These are phyloP conservation scores for Sebastes goodei DNA, from an alignment of 2,797 vertebrate species.

Conservation along the genomic window DNA sequence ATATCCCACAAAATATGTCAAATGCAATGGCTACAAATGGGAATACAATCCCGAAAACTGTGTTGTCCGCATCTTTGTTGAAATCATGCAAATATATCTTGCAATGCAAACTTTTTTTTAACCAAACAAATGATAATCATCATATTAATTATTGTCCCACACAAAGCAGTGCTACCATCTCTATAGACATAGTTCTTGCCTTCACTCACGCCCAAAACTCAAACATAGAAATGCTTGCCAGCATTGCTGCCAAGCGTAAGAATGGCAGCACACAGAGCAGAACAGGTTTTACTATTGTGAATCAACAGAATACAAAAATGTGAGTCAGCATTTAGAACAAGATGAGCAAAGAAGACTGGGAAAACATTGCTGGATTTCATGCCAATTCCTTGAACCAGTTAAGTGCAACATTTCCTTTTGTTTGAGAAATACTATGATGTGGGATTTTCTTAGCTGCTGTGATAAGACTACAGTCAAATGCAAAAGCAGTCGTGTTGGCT, in stretches of 20 bases:
- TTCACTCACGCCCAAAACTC: background rate
- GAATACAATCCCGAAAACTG: background rate
- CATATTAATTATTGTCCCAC: background rate
- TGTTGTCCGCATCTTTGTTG: background rate
- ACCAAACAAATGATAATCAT: background rate
- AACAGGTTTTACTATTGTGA: constrained; percentile 23
- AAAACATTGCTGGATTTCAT: constrained; percentile 43
- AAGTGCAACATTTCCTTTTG: constrained; percentile 48
- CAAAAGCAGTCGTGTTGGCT: constrained; percentile 15
- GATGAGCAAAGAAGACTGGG: constrained; percentile 18
- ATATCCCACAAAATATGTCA: background rate
- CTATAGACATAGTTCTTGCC: background rate
- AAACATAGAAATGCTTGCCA: background rate
- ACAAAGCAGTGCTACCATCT: background rate
- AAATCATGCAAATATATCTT: background rate
- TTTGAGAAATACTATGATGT: constrained; percentile 43
- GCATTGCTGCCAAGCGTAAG: constrained; percentile 3
- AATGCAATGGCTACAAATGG: background rate
- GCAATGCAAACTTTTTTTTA: background rate
- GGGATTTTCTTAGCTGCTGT: constrained; percentile 35
- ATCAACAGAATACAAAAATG: constrained; percentile 31
- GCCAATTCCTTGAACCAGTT: constrained; percentile 56
- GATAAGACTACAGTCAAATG: constrained; percentile 37
- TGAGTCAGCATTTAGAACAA: constrained; percentile 6
- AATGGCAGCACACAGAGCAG: background rate